These are phyloP conservation scores for Lycia hirtaria DNA, from an alignment of 2,888 invertebrate genomes.

Conservation along the genomic window DNA sequence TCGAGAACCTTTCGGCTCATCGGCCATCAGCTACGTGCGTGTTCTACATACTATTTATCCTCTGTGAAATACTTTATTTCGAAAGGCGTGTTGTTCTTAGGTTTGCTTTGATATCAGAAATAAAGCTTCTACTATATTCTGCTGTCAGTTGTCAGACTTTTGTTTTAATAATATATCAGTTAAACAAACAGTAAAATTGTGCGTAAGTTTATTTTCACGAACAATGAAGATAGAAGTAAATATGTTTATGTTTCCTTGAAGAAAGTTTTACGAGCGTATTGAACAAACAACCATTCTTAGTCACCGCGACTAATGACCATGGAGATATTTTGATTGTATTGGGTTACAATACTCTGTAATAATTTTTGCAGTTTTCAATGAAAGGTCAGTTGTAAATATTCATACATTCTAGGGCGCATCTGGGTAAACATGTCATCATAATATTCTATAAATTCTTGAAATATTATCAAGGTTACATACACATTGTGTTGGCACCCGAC, in stretches of 20 bases:
- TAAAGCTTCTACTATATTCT: no score
- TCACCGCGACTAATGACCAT: constrained; percentile 26
- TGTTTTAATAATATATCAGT: no score
- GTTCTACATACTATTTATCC: no score
- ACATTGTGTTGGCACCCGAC: constrained; percentile 3
- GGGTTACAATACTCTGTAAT: constrained; percentile 1
- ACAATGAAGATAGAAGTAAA: not conserved
- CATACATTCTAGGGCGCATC: constrained; percentile 25
- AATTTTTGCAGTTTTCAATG: constrained; percentile 13
- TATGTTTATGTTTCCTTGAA: constrained; percentile 17
- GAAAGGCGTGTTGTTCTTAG: no score
- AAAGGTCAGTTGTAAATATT: constrained; percentile 16
- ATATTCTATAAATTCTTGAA: constrained; percentile 18
- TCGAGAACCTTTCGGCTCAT: no score
- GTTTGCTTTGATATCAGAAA: no score
- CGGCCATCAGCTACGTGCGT: no score
- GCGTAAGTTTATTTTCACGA: not conserved
- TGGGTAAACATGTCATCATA: constrained; percentile 15
- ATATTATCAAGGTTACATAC: constrained; percentile 26
- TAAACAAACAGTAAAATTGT: no score
- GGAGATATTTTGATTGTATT: constrained; percentile 24
- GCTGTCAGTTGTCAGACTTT: no score
- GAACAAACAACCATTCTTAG: constrained; percentile 21
- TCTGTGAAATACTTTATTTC: no score
- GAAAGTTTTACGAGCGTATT: constrained; percentile 8